These are phyloP conservation scores for Leptoclinus maculatus DNA, from an alignment of 2,797 vertebrate species.

Conservation along the genomic window DNA sequence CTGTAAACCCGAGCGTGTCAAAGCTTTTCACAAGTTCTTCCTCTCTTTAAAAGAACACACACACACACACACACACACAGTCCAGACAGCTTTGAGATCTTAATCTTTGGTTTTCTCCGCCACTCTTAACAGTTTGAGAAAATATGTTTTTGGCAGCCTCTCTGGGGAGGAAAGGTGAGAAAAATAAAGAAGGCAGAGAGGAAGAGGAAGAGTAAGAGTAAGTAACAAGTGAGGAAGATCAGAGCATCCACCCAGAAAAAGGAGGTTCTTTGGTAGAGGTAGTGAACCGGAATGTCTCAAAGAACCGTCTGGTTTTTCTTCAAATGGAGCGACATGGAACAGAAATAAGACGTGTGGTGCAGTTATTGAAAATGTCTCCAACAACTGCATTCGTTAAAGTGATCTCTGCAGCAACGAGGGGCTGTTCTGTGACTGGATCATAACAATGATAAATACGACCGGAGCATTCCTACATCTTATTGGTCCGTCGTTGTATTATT, in stretches of 20 bases:
- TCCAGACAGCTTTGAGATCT: conserved; percentile 71
- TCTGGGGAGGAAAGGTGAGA: conserved; percentile 64
- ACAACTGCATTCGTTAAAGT: neutral
- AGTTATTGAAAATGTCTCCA: neutral
- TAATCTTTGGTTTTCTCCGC: conserved; percentile 66
- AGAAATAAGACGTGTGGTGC: too few relatives aligned
- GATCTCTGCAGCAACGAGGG: neutral
- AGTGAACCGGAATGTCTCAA: conserved; percentile 34
- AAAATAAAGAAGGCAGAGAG: conserved; percentile 49
- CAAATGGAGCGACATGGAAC: neutral
- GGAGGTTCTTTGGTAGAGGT: conserved; percentile 28
- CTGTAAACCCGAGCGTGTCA: conserved; percentile 75
- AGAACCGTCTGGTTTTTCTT: conserved; percentile 22
- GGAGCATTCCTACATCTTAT: neutral
- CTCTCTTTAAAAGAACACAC: conserved; percentile 28
- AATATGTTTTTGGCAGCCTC: conserved; percentile 71
- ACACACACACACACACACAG: conserved; percentile 6
- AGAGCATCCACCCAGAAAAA: conserved; percentile 58
- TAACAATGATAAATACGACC: neutral
- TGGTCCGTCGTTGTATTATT: neutral
- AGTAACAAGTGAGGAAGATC: conserved; percentile 68
- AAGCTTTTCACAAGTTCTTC: conserved; percentile 77
- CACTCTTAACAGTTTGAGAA: conserved; percentile 66
- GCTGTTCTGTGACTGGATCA: neutral
- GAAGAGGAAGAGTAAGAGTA: conserved; percentile 63